These are phyloP conservation scores for Pemphredon lugubris DNA, from an alignment of 2,888 invertebrate species.

Conservation along the genomic window DNA sequence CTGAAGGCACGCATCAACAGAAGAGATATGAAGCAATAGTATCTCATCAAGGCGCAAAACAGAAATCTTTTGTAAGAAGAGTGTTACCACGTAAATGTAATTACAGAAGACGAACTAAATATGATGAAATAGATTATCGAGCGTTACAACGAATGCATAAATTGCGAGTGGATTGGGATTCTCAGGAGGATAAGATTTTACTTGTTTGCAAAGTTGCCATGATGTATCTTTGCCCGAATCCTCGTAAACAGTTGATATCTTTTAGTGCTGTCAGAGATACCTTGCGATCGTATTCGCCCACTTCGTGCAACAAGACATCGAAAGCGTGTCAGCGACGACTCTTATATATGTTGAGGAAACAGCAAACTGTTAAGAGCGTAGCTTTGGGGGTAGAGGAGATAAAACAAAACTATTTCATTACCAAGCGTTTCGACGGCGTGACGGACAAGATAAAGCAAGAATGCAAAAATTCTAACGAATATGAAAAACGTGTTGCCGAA, in stretches of 20 bases:
- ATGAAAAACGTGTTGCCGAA: constrained; percentile 69
- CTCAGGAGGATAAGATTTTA: constrained; percentile 87
- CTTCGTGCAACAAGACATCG: constrained; percentile 86
- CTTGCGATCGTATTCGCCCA: constrained; percentile 81
- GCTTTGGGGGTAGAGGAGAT: constrained; percentile 85
- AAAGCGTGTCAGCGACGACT: constrained; percentile 86
- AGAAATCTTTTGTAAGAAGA: constrained; percentile 72
- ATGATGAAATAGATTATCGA: constrained; percentile 86
- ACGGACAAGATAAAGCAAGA: constrained; percentile 76
- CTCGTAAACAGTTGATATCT: constrained; percentile 79
- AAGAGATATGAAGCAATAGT: constrained; percentile 40
- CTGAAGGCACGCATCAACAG: constrained; percentile 1
- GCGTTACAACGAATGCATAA: constrained; percentile 85
- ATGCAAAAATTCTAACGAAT: constrained; percentile 61
- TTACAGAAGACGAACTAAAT: constrained; percentile 71
- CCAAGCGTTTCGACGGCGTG: constrained; percentile 80
- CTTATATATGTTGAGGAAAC: constrained; percentile 84
- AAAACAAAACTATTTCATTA: constrained; percentile 83
- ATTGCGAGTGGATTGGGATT: constrained; percentile 85
- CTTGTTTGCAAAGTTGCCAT: constrained; percentile 86
- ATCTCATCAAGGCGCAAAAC: constrained; percentile 36
- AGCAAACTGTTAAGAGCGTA: constrained; percentile 84
- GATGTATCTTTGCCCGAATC: constrained; percentile 81
- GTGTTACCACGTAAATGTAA: constrained; percentile 71
- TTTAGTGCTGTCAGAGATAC: constrained; percentile 83